Base-by-base conservation (phyloP, 2,113 vertebrate species). In the Pagrus major region DNA sequence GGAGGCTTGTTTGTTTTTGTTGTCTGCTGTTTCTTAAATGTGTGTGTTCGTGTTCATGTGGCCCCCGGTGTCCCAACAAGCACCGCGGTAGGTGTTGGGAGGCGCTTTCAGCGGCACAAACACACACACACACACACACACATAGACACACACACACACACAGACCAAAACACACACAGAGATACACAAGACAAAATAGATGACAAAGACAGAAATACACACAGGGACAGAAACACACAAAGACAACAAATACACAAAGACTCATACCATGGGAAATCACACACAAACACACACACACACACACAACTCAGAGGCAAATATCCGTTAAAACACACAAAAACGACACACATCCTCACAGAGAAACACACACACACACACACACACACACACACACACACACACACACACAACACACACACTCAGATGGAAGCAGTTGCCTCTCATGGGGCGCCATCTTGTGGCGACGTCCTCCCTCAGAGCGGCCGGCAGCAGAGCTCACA, bases 1-100 rank as follows among this genome's bases (percentile, higher is more conserved):
- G 85, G 85, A 90, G 85, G 86, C 84, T 88, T 93, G 90, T 93
- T 93, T 93, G 91, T 93, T 93, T 92, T 88, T 92, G 86, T 93
- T 93, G 86, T 89, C 76, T 86, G 83, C 80, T 88, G 87, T 85
- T 86, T 86, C 88, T 90, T 93, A 91, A 91, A 88, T 90, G 92
- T 89, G 90, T 89, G 88, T 91, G 88, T 91, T 88, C 84, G 81
- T 91, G 88, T 83, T 92, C 86, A 82, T 88, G 91, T 90, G 85
- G 90, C 89, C 91, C 84, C 77, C 89, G 77, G 88, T 88, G 89
- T 91, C 90, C 91, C 91, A 88, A 92, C 90, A 91, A 93, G 87
- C 90, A 87, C 89, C 77, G 77, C 87, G 86, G 90, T 91, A 87
- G 89, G 87, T 92, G 87, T 95, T 85, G 88, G 84, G 88, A 90